These are phyloP conservation scores for Archips crataeganus DNA, from an alignment of 2,888 invertebrate genomes.

Conservation along the genomic window DNA sequence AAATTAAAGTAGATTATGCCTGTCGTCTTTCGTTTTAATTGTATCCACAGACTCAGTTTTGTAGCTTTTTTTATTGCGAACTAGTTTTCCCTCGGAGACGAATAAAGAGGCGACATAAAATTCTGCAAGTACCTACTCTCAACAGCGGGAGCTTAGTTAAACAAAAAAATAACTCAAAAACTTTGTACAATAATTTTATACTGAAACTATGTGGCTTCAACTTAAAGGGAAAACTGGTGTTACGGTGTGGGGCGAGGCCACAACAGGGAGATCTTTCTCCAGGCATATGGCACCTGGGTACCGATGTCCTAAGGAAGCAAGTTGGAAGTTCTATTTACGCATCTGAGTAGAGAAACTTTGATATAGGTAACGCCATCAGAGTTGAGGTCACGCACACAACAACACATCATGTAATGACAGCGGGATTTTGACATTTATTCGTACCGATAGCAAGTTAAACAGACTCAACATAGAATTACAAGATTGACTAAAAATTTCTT, in stretches of 20 bases:
- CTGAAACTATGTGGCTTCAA: neutral
- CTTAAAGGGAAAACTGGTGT: neutral
- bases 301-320: no score
- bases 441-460: no score
- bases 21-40: conserved; percentile 31
- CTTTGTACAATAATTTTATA: neutral
- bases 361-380: no score
- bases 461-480: no score
- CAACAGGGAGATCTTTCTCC: no score
- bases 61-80: conserved; percentile 19
- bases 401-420: no score
- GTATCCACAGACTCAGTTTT: conserved; percentile 23
- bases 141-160: conserved; percentile 20
- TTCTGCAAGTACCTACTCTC: conserved; percentile 28
- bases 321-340: no score
- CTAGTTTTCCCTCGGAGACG: conserved; percentile 19
- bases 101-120: conserved; percentile 24
- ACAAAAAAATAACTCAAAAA: conserved; percentile 15
- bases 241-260: neutral
- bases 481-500: no score
- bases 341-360: no score
- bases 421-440: no score
- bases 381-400: no score
- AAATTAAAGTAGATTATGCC: conserved; percentile 9
- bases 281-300: no score